Conservation (phyloP, 2,888 invertebrate species). For the Drosophila mayaguana region DNA sequence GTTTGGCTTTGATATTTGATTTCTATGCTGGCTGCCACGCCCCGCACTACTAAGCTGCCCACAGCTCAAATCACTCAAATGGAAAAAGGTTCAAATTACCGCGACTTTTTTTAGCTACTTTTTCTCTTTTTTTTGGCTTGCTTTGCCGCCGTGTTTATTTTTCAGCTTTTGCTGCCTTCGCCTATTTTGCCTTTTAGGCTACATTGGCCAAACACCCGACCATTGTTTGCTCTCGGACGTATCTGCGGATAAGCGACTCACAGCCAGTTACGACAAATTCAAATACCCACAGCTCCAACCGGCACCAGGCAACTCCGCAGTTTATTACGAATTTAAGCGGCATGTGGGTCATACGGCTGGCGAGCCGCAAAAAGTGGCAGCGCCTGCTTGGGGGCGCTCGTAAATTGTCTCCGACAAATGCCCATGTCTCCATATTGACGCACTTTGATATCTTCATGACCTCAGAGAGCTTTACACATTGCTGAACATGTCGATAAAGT, state of each 20-base stretch:
- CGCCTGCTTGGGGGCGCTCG: slow-evolving; percentile 35
- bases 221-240: slow-evolving; percentile 40
- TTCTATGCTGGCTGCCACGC: slow-evolving; percentile 50
- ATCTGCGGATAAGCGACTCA: slow-evolving; percentile 47
- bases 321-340: slow-evolving; percentile 33
- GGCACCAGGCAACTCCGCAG: slow-evolving; percentile 13
- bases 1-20: slow-evolving; percentile 75
- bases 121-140: slow-evolving; percentile 7
- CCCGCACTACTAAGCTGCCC: slow-evolving; percentile 9
- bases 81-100: slow-evolving; percentile 81
- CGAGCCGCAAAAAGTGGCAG: slow-evolving; percentile 38
- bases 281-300: slow-evolving; percentile 32
- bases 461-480: slow-evolving; percentile 33
- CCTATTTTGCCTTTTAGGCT: slow-evolving; percentile 45
- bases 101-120: slow-evolving; percentile 60
- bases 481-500: slow-evolving; percentile 23
- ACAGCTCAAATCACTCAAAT: slow-evolving; percentile 64
- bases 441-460: slow-evolving; percentile 49
- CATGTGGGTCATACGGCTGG: slow-evolving; percentile 27
- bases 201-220: slow-evolving; percentile 23
- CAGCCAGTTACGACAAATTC: slow-evolving; percentile 38
- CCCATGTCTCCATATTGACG: slow-evolving; percentile 39
- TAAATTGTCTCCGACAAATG: slow-evolving; percentile 44
- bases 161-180: slow-evolving; percentile 57
- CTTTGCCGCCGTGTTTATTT: slow-evolving; percentile 58